A percentile compares a stretch with the other conserved stretches of the same genome.
phyloP scores from a whole-genome alignment of 2,888 invertebrate genomes.

The Mimas tiliae region DNA sequence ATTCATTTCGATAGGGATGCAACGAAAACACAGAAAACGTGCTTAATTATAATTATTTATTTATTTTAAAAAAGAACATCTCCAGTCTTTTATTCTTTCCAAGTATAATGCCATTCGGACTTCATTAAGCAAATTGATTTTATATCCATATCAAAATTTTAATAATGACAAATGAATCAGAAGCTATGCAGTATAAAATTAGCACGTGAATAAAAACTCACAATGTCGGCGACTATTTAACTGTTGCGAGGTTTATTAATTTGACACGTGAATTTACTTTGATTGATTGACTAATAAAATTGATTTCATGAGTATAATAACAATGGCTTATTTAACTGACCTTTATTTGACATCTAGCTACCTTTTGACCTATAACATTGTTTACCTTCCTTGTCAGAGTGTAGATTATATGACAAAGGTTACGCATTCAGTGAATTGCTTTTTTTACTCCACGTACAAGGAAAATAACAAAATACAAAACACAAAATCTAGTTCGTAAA shows the following conservation, averaged over 20 bases:
- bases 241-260: slow-evolving; percentile 35
- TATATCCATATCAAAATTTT: slow-evolving; percentile 24
- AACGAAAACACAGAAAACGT: too few species aligned
- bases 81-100: neutral
- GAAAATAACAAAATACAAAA: neutral
- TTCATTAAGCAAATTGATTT: slow-evolving; percentile 9
- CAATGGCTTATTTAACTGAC: slow-evolving; percentile 44
- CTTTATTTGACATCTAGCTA: slow-evolving; percentile 33
- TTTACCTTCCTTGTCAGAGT: slow-evolving; percentile 11
- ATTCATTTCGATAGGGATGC: too few species aligned
- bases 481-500: too few species aligned
- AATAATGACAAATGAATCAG: slow-evolving; percentile 41
- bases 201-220: slow-evolving; percentile 8
- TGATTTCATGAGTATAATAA: slow-evolving; percentile 36
- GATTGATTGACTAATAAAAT: slow-evolving; percentile 34
- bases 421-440: neutral
- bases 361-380: slow-evolving; percentile 13
- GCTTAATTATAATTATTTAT: too few species aligned
- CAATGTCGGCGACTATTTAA: slow-evolving; percentile 26
- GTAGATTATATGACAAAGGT: slow-evolving; percentile 11
- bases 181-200: slow-evolving; percentile 29
- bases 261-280: slow-evolving; percentile 31
- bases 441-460: neutral
- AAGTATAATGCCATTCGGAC: neutral
- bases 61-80: too few species aligned